Percentiles rank a stretch among this genome's conserved stretches.
Evolutionary conservation across 2,113 vertebrate genomes (phyloP).

Genomic region (Caloenas nicobarica): DNA sequence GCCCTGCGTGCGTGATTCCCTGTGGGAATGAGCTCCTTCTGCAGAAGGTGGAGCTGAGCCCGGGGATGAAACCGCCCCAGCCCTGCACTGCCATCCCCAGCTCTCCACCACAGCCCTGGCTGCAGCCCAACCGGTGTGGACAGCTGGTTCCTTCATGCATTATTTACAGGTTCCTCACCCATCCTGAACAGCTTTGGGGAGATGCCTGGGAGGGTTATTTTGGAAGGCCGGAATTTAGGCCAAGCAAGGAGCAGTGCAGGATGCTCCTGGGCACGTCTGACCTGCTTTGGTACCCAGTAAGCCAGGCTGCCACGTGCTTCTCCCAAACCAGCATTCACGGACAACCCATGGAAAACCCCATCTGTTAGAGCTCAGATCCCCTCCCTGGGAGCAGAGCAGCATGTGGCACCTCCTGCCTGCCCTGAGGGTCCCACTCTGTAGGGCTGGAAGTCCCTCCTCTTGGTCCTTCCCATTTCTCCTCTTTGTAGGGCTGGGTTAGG

Average conservation of each 20-base stretch:
- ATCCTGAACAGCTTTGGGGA: background rate
- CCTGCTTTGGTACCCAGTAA: background rate
- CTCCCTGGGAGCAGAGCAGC: background rate
- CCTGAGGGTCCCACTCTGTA: background rate
- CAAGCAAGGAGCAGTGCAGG: background rate
- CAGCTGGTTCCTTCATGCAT: background rate
- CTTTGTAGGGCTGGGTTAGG: background rate
- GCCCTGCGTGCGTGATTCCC: background rate
- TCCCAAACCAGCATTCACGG: background rate
- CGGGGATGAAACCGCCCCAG: background rate
- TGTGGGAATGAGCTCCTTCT: background rate
- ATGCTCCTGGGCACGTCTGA: background rate
- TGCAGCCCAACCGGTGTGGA: background rate
- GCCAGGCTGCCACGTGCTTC: accelerated
- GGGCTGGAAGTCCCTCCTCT: background rate
- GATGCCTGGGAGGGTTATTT: background rate
- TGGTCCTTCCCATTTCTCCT: background rate
- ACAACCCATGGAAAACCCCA: background rate
- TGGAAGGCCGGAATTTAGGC: conserved; percentile 10
- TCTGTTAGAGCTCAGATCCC: accelerated
- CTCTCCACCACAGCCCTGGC: background rate
- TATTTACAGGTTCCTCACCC: conserved; percentile 1
- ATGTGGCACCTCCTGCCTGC: background rate
- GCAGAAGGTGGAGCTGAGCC: background rate
- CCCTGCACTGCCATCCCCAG: background rate